These are phyloP conservation scores for Charadrius vociferus DNA, from an alignment of 2,113 vertebrate genomes.

Conservation along the genomic window DNA sequence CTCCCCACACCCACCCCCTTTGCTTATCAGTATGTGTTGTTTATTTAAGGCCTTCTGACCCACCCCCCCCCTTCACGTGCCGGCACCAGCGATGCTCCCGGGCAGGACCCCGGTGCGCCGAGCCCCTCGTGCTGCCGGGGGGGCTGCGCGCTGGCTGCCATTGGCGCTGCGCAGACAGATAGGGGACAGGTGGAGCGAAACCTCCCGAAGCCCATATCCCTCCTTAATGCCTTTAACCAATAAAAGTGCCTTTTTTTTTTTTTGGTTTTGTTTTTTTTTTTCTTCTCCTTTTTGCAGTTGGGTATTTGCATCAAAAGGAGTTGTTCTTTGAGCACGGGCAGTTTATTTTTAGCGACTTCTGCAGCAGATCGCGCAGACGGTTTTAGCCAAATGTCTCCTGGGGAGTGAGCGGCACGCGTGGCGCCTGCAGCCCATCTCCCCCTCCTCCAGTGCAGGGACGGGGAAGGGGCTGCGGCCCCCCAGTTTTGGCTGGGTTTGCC, in stretches of 20 bases:
- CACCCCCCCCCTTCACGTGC: background rate
- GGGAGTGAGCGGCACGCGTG: background rate
- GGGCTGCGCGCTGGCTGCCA: rapidly evolving
- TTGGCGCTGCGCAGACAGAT: rapidly evolving
- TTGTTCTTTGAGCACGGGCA: background rate
- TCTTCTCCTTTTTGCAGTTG: background rate
- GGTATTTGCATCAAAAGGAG: background rate
- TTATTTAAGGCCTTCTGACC: slow-evolving; percentile 19
- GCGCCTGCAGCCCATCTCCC: background rate
- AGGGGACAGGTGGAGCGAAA: background rate
- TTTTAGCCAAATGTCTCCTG: slow-evolving; percentile 29
- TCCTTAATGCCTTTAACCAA: rapidly evolving
- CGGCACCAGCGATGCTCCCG: background rate
- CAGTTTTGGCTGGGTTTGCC: background rate
- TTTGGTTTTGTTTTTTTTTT: background rate
- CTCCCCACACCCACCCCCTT: background rate
- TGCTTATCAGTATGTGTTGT: background rate
- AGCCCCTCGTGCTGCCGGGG: background rate
- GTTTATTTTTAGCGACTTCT: slow-evolving; percentile 38
- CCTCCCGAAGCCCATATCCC: background rate
- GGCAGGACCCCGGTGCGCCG: rapidly evolving
- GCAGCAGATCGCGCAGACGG: slow-evolving; percentile 18
- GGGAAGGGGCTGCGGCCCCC: background rate
- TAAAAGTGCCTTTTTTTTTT: background rate
- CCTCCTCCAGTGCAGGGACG: no score